These are phyloP conservation scores for Indicator indicator DNA, from an alignment of 2,113 vertebrate genomes.

Conservation along the genomic window DNA sequence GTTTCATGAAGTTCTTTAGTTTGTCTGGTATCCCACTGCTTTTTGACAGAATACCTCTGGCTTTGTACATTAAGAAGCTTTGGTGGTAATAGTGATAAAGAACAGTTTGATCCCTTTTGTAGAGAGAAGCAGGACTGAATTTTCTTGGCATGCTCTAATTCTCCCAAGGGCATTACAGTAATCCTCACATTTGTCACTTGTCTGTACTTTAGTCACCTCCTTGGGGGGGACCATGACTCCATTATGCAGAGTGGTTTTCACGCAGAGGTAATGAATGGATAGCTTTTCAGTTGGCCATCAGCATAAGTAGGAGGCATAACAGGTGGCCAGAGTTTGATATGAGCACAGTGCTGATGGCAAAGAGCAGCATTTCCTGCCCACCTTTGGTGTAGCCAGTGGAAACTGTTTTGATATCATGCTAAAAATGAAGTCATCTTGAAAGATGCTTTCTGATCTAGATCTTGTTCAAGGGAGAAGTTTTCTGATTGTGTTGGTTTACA, in stretches of 20 bases:
- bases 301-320: not conserved
- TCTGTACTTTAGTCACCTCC: not conserved
- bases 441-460: not conserved
- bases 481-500: not conserved
- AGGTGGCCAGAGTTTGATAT: not conserved
- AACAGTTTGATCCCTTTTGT: not conserved
- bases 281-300: not conserved
- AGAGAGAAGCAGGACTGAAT: not conserved
- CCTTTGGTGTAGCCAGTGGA: not conserved
- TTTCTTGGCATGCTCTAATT: slow-evolving; percentile 13
- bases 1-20: slow-evolving; percentile 18
- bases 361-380: not conserved
- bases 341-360: not conserved
- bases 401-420: not conserved
- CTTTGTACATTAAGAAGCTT: slow-evolving; percentile 1
- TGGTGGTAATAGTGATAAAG: not conserved
- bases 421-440: not conserved
- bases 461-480: not conserved
- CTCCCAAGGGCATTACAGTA: slow-evolving; percentile 14
- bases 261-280: not conserved
- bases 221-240: not conserved
- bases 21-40: not conserved
- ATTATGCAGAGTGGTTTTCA: not conserved
- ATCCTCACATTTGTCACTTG: slow-evolving; percentile 25
- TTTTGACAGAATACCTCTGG: not conserved